Evolutionary conservation across 2,113 vertebrate species (phyloP).

Genomic region (Microcebus ravelobensis): DNA sequence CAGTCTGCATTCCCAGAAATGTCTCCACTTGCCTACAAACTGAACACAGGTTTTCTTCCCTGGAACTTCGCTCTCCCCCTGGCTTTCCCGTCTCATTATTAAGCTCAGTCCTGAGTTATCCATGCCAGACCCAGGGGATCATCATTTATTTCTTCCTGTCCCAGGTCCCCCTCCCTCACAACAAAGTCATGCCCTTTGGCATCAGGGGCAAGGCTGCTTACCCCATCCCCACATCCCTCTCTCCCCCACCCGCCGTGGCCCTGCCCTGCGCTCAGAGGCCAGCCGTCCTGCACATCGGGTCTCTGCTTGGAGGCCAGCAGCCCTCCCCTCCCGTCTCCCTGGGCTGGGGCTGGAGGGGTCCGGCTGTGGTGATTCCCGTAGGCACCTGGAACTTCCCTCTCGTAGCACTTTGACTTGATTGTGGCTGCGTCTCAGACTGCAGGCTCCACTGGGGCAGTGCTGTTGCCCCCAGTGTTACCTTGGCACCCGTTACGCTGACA

Average conservation of each 20-base stretch:
- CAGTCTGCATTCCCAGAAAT: not conserved
- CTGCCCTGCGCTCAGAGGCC: not conserved
- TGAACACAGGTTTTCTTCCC: not conserved
- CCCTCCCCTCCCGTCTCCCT: not conserved
- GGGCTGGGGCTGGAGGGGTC: not conserved
- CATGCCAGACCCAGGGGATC: not conserved
- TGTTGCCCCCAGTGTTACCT: not conserved
- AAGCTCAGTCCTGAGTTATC: not conserved
- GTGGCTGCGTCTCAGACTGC: not conserved
- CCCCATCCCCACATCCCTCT: not conserved
- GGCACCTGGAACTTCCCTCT: not conserved
- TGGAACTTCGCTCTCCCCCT: not conserved
- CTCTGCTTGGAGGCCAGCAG: not conserved
- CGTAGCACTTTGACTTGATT: too few relatives aligned
- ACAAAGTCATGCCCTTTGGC: not conserved
- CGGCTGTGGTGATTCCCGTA: too few relatives aligned
- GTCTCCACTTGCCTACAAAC: not conserved
- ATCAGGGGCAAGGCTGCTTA: not conserved
- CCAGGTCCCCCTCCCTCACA: not conserved
- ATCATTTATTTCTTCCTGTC: not conserved
- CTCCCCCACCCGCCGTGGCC: accelerated
- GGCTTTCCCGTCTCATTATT: not conserved
- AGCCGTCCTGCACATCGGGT: too few relatives aligned
- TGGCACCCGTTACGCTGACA: too few relatives aligned
- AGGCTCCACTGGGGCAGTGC: not conserved